These are phyloP conservation scores for Agonopterix heracliana DNA, from an alignment of 2,888 invertebrate species.

Conservation along the genomic window DNA sequence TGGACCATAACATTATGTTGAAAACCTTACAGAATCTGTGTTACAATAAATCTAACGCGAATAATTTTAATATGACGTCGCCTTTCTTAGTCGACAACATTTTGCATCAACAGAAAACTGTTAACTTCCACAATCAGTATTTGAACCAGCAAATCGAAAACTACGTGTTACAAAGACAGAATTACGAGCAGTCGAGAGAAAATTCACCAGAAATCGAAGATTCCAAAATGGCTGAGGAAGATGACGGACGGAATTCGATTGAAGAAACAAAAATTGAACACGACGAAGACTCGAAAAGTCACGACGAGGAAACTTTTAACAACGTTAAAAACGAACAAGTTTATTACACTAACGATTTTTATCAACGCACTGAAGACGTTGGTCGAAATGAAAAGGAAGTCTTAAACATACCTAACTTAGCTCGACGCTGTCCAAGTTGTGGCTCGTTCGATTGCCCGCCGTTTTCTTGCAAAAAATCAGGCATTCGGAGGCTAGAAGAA, in stretches of 20 bases:
- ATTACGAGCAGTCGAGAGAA: conserved; percentile 50
- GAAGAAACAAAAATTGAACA: conserved; percentile 43
- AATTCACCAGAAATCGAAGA: conserved; percentile 60
- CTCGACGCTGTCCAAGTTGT: conserved; percentile 70
- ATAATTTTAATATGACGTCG: conserved; percentile 73
- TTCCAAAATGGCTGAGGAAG: conserved; percentile 35
- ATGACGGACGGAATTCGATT: conserved; percentile 36
- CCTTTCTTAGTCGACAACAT: conserved; percentile 79
- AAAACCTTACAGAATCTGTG: conserved; percentile 66
- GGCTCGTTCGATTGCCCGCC: conserved; percentile 75
- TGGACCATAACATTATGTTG: conserved; percentile 68
- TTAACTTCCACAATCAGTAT: conserved; percentile 69
- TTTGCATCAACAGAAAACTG: conserved; percentile 73
- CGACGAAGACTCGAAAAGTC: conserved; percentile 58
- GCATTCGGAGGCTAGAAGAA: conserved; percentile 57
- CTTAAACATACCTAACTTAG: conserved; percentile 53
- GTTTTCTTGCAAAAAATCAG: conserved; percentile 64
- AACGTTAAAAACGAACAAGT: conserved; percentile 48
- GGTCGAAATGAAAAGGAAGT: conserved; percentile 51
- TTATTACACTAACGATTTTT: conserved; percentile 51
- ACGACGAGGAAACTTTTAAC: conserved; percentile 40
- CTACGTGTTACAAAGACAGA: conserved; percentile 51
- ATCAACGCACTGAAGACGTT: conserved; percentile 10
- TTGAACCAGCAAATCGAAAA: conserved; percentile 70
- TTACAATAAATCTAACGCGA: conserved; percentile 49